Conservation (phyloP, 2,888 invertebrate species). For the Spicauda simplicius region DNA sequence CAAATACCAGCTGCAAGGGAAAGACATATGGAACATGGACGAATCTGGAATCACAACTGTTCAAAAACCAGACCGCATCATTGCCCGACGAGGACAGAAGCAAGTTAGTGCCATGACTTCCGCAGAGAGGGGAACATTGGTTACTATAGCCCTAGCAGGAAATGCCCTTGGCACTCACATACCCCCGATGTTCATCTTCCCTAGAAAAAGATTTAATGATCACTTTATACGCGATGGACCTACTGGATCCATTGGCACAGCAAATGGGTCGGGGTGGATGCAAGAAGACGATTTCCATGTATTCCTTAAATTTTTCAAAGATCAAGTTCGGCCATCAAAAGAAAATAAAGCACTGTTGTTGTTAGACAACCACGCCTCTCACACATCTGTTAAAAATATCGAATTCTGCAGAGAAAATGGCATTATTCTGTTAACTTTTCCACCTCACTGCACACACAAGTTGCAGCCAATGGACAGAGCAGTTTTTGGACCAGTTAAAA, state of each 20-base stretch:
- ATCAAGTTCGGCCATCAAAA: conserved; percentile 31
- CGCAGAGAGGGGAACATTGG: conserved; percentile 50
- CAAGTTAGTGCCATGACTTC: conserved; percentile 52
- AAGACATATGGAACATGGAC: too few species aligned
- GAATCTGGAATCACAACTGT: too few species aligned
- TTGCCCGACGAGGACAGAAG: conserved; percentile 49
- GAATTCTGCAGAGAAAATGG: too few species aligned
- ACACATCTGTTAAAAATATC: too few species aligned
- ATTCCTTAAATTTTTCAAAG: conserved; percentile 37
- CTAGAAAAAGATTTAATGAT: conserved; percentile 46
- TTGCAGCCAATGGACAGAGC: too few species aligned
- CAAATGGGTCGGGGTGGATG: conserved; percentile 51
- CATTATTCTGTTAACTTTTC: too few species aligned
- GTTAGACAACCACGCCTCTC: too few species aligned
- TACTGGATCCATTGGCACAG: conserved; percentile 41
- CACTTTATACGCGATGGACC: conserved; percentile 52
- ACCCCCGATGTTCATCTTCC: conserved; percentile 52
- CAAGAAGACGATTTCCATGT: conserved; percentile 41
- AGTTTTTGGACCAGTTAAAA: too few species aligned
- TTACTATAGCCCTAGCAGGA: conserved; percentile 44
- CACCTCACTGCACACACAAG: too few species aligned
- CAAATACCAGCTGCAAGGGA: too few species aligned
- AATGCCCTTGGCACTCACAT: conserved; percentile 43
- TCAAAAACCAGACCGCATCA: too few species aligned
- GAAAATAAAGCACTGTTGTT: too few species aligned